Conservation (phyloP, 2,113 vertebrate species). For the Alosa alosa region DNA sequence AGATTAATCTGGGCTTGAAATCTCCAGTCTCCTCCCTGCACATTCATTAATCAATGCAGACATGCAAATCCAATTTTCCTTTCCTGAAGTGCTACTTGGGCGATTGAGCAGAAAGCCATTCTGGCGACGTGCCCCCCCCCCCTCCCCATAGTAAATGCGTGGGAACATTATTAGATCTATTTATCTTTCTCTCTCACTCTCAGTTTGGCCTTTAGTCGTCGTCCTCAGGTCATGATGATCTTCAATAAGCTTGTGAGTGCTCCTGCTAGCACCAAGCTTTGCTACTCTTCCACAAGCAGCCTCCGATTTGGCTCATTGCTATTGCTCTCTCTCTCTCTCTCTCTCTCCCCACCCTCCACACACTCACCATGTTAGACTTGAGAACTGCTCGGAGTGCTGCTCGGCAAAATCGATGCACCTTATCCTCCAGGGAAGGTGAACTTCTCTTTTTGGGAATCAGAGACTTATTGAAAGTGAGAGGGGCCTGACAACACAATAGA, state of each 20-base stretch:
- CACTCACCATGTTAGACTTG: not conserved
- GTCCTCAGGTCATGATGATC: not conserved
- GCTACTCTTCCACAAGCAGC: not conserved
- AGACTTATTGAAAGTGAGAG: not conserved
- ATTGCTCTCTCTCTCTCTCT: not conserved
- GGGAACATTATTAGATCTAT: not conserved
- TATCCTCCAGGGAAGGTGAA: not conserved
- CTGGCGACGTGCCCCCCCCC: not conserved
- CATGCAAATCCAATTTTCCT: constrained; percentile 2
- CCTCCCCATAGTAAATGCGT: not conserved
- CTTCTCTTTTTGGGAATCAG: constrained; percentile 11
- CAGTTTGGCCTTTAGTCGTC: not conserved
- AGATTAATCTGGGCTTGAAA: constrained; percentile 11
- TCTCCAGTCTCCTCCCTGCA: not conserved
- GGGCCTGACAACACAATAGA: constrained; percentile 8
- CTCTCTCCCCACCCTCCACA: not conserved
- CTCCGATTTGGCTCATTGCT: not conserved
- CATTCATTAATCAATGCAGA: constrained; percentile 22
- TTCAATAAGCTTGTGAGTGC: not conserved
- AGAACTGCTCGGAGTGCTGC: not conserved
- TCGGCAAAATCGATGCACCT: constrained; percentile 20
- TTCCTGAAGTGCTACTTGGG: not conserved
- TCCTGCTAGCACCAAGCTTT: not conserved
- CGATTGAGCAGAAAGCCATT: constrained; percentile 6
- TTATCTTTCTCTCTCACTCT: constrained; percentile 11